Evolutionary conservation across 1,140 invertebrate species (phyloP).

Genomic region (Tetranychus cinnabarinus): DNA sequence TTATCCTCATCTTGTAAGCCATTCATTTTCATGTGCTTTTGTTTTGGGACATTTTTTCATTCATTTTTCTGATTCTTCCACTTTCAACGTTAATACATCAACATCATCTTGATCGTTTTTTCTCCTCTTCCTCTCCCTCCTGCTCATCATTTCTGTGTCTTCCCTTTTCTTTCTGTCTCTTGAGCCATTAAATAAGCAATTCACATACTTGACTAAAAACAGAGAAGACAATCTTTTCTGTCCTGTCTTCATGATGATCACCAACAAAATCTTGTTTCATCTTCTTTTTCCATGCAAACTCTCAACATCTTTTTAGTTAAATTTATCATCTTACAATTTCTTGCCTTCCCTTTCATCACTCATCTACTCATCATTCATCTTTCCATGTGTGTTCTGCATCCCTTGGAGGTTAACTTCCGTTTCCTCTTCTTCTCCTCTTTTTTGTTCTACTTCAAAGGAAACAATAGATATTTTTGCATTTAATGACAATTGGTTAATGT

Average conservation of each 20-base stretch:
- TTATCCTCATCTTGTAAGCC: too few relatives aligned
- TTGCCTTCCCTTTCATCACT: neutral
- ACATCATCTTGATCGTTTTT: too few relatives aligned
- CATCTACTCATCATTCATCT: too few relatives aligned
- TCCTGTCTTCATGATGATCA: neutral
- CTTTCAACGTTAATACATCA: too few relatives aligned
- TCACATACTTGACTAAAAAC: neutral
- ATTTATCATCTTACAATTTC: neutral
- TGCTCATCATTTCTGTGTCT: neutral
- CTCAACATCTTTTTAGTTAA: neutral
- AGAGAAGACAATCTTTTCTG: neutral
- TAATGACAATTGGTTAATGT: too few relatives aligned
- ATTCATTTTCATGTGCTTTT: neutral
- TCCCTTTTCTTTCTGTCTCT: neutral
- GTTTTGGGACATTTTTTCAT: neutral
- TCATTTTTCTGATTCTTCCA: neutral
- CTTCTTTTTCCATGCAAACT: neutral
- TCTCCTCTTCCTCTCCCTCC: too few relatives aligned
- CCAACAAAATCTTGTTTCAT: neutral
- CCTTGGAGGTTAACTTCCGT: too few relatives aligned
- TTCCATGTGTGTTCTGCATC: too few relatives aligned
- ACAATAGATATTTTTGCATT: too few relatives aligned
- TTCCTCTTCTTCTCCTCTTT: too few relatives aligned
- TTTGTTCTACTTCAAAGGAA: too few relatives aligned
- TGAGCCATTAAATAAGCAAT: neutral